Evolutionary conservation across 2,888 invertebrate species (phyloP).

Genomic region (Tolmerus cingulatus): DNA sequence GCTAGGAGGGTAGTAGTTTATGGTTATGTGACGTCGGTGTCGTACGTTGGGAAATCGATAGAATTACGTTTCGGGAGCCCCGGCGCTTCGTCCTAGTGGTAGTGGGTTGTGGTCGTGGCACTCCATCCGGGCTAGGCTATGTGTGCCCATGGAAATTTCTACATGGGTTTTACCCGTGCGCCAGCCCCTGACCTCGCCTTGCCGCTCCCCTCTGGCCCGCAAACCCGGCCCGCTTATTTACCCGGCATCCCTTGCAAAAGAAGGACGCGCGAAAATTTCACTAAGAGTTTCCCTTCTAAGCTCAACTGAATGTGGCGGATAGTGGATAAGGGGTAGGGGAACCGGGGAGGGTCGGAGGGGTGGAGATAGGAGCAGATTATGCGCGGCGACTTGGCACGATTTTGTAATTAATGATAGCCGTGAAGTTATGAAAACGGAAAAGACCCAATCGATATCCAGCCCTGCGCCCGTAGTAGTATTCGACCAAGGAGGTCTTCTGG

Average conservation of each 20-base stretch:
- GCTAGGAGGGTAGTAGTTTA: conserved; percentile 40
- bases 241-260: background rate
- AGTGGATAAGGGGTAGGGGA: background rate
- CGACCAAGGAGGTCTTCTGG: background rate
- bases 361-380: background rate
- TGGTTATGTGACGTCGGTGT: conserved; percentile 36
- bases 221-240: background rate
- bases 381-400: conserved; percentile 27
- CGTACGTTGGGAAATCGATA: conserved; percentile 27
- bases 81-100: background rate
- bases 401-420: conserved; percentile 24
- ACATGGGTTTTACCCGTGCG: background rate
- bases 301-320: background rate
- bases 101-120: background rate
- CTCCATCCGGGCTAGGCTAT: background rate
- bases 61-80: conserved; percentile 28
- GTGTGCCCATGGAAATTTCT: background rate
- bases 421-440: conserved; percentile 29
- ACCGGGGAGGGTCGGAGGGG: too few species aligned
- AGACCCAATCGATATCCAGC: conserved; percentile 14
- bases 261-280: conserved; percentile 21
- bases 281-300: background rate
- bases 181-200: background rate
- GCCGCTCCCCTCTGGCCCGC: background rate
- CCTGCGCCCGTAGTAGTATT: background rate